Percentiles rank a stretch among this genome's conserved stretches.
phyloP scores from a whole-genome alignment of 2,888 invertebrate species.

The Eristalis intricaria region DNA sequence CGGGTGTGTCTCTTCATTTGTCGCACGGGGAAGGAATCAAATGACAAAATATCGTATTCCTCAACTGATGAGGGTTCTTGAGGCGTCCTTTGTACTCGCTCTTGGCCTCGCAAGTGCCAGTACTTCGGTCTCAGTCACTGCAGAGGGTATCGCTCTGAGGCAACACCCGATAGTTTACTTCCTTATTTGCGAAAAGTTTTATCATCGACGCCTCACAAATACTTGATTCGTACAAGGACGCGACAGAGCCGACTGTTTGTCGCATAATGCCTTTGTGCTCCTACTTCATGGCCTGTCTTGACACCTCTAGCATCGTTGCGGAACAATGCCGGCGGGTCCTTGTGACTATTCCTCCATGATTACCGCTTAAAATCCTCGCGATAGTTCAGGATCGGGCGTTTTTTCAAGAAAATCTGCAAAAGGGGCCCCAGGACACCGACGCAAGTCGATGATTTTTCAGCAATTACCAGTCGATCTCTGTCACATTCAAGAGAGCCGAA shows the following conservation, averaged over 20 bases:
- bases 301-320: constrained; percentile 33
- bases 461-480: background rate
- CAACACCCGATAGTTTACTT: constrained; percentile 6
- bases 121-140: background rate
- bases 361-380: background rate
- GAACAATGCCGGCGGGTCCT: constrained; percentile 1
- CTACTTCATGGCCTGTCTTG: constrained; percentile 12
- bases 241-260: constrained; percentile 4
- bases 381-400: constrained; percentile 16
- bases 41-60: background rate
- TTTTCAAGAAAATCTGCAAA: background rate
- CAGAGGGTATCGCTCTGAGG: background rate
- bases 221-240: background rate
- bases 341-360: constrained; percentile 1
- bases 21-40: too few relatives aligned
- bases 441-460: background rate
- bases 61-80: background rate
- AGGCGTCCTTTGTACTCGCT: background rate
- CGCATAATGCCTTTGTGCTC: background rate
- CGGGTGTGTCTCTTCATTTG: too few relatives aligned
- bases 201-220: background rate
- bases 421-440: constrained; percentile 29
- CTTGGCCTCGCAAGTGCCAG: background rate
- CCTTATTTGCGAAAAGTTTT: constrained; percentile 18
- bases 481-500: background rate